Evolutionary conservation across 2,888 invertebrate genomes (phyloP).

Genomic region (Rapana venosa): DNA sequence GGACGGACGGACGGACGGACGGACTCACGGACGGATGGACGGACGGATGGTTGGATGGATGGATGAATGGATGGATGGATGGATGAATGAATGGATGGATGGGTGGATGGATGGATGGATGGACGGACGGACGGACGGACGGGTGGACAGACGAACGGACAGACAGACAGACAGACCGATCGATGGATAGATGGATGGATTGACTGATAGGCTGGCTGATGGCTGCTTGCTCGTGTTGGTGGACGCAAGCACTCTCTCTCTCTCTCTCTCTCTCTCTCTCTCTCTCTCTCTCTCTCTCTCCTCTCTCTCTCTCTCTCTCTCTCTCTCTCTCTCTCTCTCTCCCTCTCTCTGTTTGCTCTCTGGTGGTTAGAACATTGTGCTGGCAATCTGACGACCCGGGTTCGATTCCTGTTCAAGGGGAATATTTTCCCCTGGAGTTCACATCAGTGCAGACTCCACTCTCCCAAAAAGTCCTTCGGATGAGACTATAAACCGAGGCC

Average conservation of each 20-base stretch:
- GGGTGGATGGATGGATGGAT: background rate
- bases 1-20: background rate
- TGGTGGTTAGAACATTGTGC: too few relatives aligned
- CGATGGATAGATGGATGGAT: background rate
- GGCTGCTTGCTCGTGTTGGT: background rate
- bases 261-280: conserved; percentile 13
- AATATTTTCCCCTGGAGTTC: too few relatives aligned
- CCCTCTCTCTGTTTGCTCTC: too few relatives aligned
- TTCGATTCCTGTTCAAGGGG: too few relatives aligned
- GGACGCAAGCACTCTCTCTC: background rate
- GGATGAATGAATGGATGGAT: background rate
- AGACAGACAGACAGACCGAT: background rate
- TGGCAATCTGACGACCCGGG: too few relatives aligned
- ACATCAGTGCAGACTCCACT: too few relatives aligned
- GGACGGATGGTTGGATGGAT: background rate
- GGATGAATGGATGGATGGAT: background rate
- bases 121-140: background rate
- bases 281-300: background rate
- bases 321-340: background rate
- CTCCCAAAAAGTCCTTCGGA: too few relatives aligned
- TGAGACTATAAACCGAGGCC: too few relatives aligned
- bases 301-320: background rate
- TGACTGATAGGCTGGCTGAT: background rate
- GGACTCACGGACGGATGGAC: background rate
- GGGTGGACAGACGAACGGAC: background rate